Conservation (phyloP, 2,888 invertebrate genomes). For the Aporophyla nigra region DNA sequence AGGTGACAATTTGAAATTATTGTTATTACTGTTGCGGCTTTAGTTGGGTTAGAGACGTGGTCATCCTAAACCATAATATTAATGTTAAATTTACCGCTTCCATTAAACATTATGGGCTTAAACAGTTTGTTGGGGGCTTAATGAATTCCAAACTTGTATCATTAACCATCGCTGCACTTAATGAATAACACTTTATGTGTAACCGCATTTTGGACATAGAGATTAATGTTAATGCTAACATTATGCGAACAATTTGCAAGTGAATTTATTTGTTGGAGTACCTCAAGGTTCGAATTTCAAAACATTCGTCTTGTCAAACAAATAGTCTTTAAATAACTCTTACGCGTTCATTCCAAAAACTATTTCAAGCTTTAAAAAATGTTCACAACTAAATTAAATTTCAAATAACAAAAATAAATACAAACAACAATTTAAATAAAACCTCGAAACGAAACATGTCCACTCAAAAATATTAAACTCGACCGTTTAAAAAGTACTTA, state of each 20-base stretch:
- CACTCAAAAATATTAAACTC: slow-evolving; percentile 64
- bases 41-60: slow-evolving; percentile 69
- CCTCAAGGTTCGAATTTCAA: slow-evolving; percentile 10
- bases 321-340: background rate
- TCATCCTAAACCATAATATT: slow-evolving; percentile 81
- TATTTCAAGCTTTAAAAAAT: slow-evolving; percentile 6
- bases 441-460: slow-evolving; percentile 47
- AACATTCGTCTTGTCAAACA: background rate
- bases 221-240: slow-evolving; percentile 44
- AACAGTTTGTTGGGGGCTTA: slow-evolving; percentile 82
- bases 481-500: slow-evolving; percentile 68
- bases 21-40: slow-evolving; percentile 67
- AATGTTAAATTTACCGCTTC: slow-evolving; percentile 83
- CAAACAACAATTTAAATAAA: slow-evolving; percentile 48
- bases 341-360: background rate
- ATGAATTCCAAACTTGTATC: slow-evolving; percentile 86
- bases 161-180: slow-evolving; percentile 81
- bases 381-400: slow-evolving; percentile 21
- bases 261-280: slow-evolving; percentile 17
- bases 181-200: slow-evolving; percentile 78
- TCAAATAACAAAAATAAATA: slow-evolving; percentile 43
- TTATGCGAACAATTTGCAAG: slow-evolving; percentile 16
- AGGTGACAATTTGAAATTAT: slow-evolving; percentile 67
- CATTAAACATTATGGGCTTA: slow-evolving; percentile 82
- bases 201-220: slow-evolving; percentile 56